phyloP scores from a whole-genome alignment of 2,888 invertebrate genomes.

The Spatulosminthurus flaviceps region DNA sequence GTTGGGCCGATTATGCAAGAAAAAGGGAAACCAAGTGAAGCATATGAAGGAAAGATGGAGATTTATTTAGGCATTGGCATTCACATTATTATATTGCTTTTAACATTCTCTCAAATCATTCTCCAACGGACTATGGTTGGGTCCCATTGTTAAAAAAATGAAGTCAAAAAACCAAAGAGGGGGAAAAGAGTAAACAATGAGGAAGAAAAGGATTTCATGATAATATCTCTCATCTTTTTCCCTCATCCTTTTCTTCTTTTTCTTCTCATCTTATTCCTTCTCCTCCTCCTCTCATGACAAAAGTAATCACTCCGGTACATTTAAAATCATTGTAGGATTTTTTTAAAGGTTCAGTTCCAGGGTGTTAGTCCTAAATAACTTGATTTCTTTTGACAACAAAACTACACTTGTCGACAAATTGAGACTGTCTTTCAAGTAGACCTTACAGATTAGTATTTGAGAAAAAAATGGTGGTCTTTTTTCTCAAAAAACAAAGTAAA shows the following conservation, averaged over 20 bases:
- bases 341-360: neutral
- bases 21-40: constrained; percentile 38
- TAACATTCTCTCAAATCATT: constrained; percentile 19
- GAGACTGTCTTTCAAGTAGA: neutral
- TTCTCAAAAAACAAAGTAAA: too few species aligned
- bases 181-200: constrained; percentile 4
- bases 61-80: constrained; percentile 41
- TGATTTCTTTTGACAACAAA: constrained; percentile 1
- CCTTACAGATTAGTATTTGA: too few species aligned
- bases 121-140: neutral
- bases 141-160: constrained; percentile 3
- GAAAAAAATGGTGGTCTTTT: too few species aligned
- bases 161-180: constrained; percentile 11
- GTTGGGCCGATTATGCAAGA: constrained; percentile 40
- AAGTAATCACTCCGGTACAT: neutral
- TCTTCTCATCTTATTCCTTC: too few species aligned
- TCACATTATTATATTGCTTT: constrained; percentile 20
- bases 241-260: neutral
- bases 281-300: neutral
- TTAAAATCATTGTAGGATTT: constrained; percentile 1
- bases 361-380: constrained; percentile 25
- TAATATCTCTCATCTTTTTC: neutral
- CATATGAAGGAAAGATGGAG: constrained; percentile 36
- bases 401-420: constrained; percentile 25
- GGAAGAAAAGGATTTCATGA: neutral